A percentile compares a stretch with the other conserved stretches of the same genome.
Conservation (phyloP, 2,797 vertebrate species). For the Chaunax sp. region DNA sequence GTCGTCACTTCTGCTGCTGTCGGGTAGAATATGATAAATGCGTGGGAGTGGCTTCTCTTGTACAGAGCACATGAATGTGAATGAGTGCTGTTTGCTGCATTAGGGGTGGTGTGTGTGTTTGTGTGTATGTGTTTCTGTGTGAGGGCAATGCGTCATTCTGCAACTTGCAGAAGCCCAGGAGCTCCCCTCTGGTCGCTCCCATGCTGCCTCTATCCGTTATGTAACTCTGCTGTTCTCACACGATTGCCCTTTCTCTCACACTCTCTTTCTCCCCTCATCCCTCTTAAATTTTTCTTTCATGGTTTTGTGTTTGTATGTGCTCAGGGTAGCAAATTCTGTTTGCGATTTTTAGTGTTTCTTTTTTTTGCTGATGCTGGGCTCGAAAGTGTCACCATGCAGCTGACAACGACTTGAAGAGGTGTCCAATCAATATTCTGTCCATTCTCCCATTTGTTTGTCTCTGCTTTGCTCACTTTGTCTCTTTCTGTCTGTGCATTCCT, state of each 20-base stretch:
- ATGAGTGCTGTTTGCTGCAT: constrained; percentile 64
- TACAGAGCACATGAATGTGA: constrained; percentile 47
- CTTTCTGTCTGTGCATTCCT: constrained; percentile 20
- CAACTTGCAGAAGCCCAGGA: constrained; percentile 73
- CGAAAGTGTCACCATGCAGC: constrained; percentile 35
- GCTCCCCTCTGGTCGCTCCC: constrained; percentile 75
- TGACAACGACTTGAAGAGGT: constrained; percentile 34
- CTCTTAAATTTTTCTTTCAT: constrained; percentile 23
- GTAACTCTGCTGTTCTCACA: constrained; percentile 72
- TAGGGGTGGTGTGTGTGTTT: constrained; percentile 25
- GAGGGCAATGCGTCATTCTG: constrained; percentile 73
- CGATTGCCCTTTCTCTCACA: constrained; percentile 44
- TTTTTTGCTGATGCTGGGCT: constrained; percentile 28
- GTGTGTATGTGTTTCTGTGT: constrained; percentile 13
- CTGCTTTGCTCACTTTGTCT: constrained; percentile 19
- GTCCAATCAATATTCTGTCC: constrained; percentile 45
- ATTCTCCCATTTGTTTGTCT: constrained; percentile 36
- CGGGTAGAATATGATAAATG: constrained; percentile 50
- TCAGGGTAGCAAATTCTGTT: constrained; percentile 24
- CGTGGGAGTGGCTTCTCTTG: constrained; percentile 54
- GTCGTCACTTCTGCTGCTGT: constrained; percentile 33
- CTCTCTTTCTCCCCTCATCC: constrained; percentile 28
- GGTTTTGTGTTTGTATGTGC: constrained; percentile 35
- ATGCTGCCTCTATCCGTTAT: constrained; percentile 72
- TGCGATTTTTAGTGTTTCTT: constrained; percentile 34